Conservation (phyloP, 2,113 vertebrate species). For the Heptranchias perlo region DNA sequence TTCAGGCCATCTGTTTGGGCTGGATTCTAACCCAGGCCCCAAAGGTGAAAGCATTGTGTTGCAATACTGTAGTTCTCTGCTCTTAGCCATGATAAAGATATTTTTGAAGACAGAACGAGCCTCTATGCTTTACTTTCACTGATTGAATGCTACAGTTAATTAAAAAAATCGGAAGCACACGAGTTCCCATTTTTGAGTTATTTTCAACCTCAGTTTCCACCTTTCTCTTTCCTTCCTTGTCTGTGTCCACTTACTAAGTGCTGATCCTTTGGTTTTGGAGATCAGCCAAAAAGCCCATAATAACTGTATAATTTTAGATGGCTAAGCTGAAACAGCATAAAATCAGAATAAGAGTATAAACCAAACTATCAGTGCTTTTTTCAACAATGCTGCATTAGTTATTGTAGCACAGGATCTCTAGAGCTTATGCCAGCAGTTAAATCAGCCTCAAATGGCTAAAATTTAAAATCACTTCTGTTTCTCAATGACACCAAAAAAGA, state of each 20-base stretch:
- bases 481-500: neutral
- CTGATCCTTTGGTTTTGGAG: constrained; percentile 22
- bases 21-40: neutral
- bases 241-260: neutral
- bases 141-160: constrained; percentile 18
- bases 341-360: neutral
- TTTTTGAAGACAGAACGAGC: neutral
- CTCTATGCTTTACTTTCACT: neutral
- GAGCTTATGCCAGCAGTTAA: neutral
- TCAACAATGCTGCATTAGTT: neutral
- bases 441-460: neutral
- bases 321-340: neutral
- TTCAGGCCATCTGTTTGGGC: constrained; percentile 5
- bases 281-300: neutral
- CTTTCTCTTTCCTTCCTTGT: neutral
- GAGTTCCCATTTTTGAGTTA: neutral
- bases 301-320: neutral
- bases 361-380: neutral
- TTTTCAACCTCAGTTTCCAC: neutral
- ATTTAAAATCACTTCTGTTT: constrained; percentile 20
- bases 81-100: neutral
- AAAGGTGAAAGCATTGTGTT: constrained; percentile 17
- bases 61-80: neutral
- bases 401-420: neutral
- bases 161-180: neutral